A percentile compares a stretch with the other conserved stretches of the same genome.
These are phyloP conservation scores for Cepaea hortensis DNA, from an alignment of 2,888 invertebrate species.

Conservation along the genomic window DNA sequence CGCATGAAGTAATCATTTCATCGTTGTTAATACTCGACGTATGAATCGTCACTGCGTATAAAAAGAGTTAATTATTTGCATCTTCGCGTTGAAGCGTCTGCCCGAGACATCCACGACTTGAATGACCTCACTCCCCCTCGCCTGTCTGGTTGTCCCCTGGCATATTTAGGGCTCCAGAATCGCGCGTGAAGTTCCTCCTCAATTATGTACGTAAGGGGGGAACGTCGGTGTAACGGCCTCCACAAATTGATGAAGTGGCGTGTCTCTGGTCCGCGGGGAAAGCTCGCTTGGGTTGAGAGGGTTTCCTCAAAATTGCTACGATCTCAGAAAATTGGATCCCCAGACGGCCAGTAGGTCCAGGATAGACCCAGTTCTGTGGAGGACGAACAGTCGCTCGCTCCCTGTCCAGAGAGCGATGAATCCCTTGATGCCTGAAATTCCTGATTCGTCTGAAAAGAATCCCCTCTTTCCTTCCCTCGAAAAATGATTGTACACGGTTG, in stretches of 20 bases:
- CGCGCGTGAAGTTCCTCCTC: slow-evolving; percentile 38
- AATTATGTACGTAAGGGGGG: slow-evolving; percentile 38
- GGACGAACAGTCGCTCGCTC: background rate
- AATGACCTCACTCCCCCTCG: slow-evolving; percentile 1
- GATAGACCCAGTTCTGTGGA: slow-evolving; percentile 20
- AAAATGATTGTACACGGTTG: no score
- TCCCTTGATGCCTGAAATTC: background rate
- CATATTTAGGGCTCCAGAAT: slow-evolving; percentile 4
- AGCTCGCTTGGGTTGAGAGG: slow-evolving; percentile 9
- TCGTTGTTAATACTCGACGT: no score
- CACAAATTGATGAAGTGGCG: slow-evolving; percentile 45
- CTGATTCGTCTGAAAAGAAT: slow-evolving; percentile 14
- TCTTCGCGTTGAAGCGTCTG: background rate
- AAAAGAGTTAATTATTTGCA: background rate
- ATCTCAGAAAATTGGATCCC: slow-evolving; percentile 36
- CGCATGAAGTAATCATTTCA: no score
- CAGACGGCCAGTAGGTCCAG: slow-evolving; percentile 8
- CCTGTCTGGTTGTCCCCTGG: background rate
- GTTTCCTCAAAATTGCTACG: slow-evolving; percentile 26
- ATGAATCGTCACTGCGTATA: background rate
- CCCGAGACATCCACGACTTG: background rate
- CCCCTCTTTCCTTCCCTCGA: no score
- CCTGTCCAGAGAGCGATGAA: background rate
- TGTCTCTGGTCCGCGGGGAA: slow-evolving; percentile 20
- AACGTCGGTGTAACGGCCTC: slow-evolving; percentile 12